Conservation (phyloP, 1,140 invertebrate species). For the Platyscapa corneri region DNA sequence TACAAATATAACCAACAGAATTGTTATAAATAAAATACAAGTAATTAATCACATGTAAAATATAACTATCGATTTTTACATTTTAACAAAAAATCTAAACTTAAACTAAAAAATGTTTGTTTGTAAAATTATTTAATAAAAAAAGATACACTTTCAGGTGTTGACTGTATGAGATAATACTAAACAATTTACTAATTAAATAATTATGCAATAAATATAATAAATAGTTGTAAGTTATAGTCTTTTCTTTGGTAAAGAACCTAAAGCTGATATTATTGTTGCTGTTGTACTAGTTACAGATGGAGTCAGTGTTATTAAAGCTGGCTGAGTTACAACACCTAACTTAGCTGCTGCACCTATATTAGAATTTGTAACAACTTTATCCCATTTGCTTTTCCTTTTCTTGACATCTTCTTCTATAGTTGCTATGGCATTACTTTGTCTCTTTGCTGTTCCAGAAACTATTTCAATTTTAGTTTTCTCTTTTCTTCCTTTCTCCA, state of each 20-base stretch:
- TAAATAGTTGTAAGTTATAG: conserved; percentile 65
- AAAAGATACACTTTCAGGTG: conserved; percentile 10
- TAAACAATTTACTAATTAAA: conserved; percentile 29
- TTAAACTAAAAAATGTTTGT: not conserved
- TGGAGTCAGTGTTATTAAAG: conserved; percentile 80
- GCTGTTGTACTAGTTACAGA: conserved; percentile 88
- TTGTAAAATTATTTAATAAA: not conserved
- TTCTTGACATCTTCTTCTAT: conserved; percentile 82
- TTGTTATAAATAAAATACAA: not conserved
- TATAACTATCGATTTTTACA: not conserved
- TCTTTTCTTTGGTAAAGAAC: conserved; percentile 88
- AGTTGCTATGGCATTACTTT: conserved; percentile 64
- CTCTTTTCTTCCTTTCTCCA: conserved; percentile 93
- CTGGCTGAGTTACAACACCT: conserved; percentile 73
- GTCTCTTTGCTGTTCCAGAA: conserved; percentile 84
- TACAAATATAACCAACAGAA: not conserved
- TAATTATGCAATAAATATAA: conserved; percentile 37
- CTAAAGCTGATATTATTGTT: conserved; percentile 91
- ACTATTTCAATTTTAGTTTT: conserved; percentile 93
- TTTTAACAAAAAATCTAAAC: not conserved
- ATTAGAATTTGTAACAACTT: conserved; percentile 80
- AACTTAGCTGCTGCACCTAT: conserved; percentile 69
- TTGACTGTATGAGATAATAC: not conserved
- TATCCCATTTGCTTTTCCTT: conserved; percentile 93
- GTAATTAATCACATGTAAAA: not conserved